Conservation (phyloP, 1,140 invertebrate genomes). For the Daktulosphaira vitifoliae region DNA sequence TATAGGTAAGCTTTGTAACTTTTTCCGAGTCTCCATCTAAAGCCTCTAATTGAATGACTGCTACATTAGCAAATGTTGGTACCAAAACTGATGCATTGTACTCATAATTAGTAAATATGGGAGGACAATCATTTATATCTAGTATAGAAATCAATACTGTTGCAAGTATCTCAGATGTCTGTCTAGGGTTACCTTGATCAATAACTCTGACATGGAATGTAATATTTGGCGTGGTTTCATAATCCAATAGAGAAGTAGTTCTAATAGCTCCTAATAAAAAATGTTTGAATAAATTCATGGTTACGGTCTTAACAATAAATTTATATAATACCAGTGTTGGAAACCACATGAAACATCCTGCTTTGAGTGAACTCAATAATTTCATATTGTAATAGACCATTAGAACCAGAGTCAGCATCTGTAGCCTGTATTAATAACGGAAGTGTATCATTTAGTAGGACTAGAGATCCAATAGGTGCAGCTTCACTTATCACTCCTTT, state of each 20-base stretch:
- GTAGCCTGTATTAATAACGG: conserved; percentile 70
- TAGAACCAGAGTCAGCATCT: conserved; percentile 70
- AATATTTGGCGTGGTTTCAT: conserved; percentile 62
- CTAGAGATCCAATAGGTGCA: conserved; percentile 59
- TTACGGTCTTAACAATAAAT: too few relatives aligned
- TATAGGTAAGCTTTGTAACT: conserved; percentile 51
- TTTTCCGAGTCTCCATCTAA: conserved; percentile 62
- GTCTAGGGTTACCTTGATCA: conserved; percentile 72
- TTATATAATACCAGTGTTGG: conserved; percentile 70
- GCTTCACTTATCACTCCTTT: conserved; percentile 62
- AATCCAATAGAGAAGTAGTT: conserved; percentile 67
- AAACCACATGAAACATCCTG: conserved; percentile 75
- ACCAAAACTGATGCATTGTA: conserved; percentile 71
- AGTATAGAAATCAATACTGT: conserved; percentile 63
- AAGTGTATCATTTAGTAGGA: conserved; percentile 55
- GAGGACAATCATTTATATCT: conserved; percentile 82
- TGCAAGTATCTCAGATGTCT: conserved; percentile 65
- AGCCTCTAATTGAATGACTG: conserved; percentile 57
- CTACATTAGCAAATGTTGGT: conserved; percentile 67
- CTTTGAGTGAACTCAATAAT: conserved; percentile 67
- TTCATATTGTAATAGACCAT: conserved; percentile 72
- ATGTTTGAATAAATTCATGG: background rate
- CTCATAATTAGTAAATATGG: conserved; percentile 57
- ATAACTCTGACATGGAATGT: conserved; percentile 77
- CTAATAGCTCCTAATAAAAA: conserved; percentile 58